Conservation (phyloP, 1,140 invertebrate species). For the Phymorhynchus buccinoides region DNA sequence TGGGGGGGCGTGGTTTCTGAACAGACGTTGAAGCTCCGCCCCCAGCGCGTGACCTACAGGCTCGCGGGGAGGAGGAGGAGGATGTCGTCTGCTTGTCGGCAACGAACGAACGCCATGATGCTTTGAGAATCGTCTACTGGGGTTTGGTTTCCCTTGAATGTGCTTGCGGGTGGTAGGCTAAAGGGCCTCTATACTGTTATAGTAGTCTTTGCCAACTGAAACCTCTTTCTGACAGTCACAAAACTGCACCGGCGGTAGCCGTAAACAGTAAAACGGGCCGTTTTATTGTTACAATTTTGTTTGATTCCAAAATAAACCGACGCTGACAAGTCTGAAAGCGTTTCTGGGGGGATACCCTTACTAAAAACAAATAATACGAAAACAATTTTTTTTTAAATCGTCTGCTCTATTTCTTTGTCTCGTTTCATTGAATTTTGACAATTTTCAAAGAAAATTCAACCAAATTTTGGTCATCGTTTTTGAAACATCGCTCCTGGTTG, state of each 20-base stretch:
- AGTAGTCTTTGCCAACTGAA: slow-evolving; percentile 7
- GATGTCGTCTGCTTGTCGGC: neutral
- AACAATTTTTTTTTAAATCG: no score
- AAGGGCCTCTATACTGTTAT: no score
- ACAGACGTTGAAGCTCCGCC: neutral
- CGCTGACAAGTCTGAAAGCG: no score
- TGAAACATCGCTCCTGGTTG: no score
- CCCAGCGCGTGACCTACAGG: neutral
- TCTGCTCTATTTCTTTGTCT: no score
- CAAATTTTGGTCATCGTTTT: no score
- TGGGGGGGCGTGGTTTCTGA: neutral
- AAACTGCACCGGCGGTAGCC: no score
- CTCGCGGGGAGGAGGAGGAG: no score
- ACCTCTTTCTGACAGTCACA: neutral
- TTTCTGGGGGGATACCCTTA: no score
- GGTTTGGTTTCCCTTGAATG: neutral
- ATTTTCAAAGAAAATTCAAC: no score
- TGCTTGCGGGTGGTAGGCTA: neutral
- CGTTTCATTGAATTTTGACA: no score
- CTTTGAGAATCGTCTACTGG: neutral
- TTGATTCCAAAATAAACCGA: neutral
- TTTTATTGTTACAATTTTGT: neutral
- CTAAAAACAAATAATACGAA: no score
- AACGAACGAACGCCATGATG: neutral
- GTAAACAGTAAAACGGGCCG: neutral